These are phyloP conservation scores for Tetramorium parvispinum DNA, from an alignment of 1,140 invertebrate genomes.

Conservation along the genomic window DNA sequence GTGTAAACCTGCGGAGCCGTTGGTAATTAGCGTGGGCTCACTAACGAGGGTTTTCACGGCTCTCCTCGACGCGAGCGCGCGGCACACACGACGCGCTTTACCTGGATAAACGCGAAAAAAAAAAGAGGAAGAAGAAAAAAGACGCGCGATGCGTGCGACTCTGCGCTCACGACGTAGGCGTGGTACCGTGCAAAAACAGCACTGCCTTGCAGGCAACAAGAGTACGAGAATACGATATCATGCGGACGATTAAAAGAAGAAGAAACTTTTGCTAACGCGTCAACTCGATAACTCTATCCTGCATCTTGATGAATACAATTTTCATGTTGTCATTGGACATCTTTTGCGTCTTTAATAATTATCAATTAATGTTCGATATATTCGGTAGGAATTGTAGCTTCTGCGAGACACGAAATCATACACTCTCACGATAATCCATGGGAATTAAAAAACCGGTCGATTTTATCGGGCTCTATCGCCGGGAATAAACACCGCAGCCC, in stretches of 20 bases:
- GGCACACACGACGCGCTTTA: slow-evolving; percentile 61
- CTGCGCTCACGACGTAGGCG: slow-evolving; percentile 46
- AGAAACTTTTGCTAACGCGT: neutral
- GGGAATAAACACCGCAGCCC: slow-evolving; percentile 80
- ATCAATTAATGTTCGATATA: slow-evolving; percentile 5
- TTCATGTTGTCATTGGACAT: neutral
- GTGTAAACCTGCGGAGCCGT: slow-evolving; percentile 78
- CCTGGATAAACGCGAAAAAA: slow-evolving; percentile 70
- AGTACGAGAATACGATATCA: neutral
- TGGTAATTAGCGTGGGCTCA: slow-evolving; percentile 79
- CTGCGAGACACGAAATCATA: neutral
- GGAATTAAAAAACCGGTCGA: slow-evolving; percentile 77
- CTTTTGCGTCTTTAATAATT: neutral
- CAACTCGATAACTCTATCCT: neutral
- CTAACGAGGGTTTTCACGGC: slow-evolving; percentile 80
- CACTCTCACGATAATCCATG: slow-evolving; percentile 65
- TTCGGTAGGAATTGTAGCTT: neutral
- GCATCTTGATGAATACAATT: neutral
- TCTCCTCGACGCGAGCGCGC: slow-evolving; percentile 55
- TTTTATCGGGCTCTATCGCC: slow-evolving; percentile 78
- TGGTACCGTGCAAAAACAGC: slow-evolving; percentile 51
- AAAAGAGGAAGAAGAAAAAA: neutral
- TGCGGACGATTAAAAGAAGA: neutral
- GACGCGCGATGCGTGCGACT: slow-evolving; percentile 27
- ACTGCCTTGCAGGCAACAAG: neutral